Conservation (phyloP, 2,797 vertebrate genomes). For the Paratrypauchen microcephalus region DNA sequence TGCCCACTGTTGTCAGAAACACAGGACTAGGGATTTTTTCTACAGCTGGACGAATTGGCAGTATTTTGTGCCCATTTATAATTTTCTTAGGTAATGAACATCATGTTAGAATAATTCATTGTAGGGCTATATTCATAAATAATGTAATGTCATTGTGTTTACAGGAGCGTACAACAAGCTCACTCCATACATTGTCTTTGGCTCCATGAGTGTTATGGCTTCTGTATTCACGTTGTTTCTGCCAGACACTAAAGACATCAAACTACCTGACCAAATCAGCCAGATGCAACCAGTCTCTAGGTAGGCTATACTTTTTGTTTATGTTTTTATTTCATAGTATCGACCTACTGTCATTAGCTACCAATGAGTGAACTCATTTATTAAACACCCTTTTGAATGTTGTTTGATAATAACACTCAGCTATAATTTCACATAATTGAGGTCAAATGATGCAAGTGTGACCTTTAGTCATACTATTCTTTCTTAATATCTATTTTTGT, state of each 20-base stretch:
- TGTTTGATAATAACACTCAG: too few relatives aligned
- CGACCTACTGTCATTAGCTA: neutral
- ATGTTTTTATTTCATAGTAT: neutral
- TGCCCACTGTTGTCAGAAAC: constrained; percentile 82
- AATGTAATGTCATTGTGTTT: constrained; percentile 18
- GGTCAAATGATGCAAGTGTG: neutral
- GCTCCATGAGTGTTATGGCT: constrained; percentile 32
- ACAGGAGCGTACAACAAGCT: constrained; percentile 40
- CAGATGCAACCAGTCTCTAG: constrained; percentile 38
- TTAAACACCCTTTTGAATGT: neutral
- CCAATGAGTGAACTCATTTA: neutral
- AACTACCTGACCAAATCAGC: constrained; percentile 49
- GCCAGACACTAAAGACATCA: constrained; percentile 50
- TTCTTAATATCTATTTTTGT: neutral
- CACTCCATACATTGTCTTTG: constrained; percentile 51
- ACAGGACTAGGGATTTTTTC: constrained; percentile 82
- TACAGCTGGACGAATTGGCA: constrained; percentile 78
- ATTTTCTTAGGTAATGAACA: constrained; percentile 79
- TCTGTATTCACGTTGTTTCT: constrained; percentile 35
- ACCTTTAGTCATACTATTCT: neutral
- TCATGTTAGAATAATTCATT: neutral
- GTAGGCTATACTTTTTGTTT: constrained; percentile 13
- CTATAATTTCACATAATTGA: neutral
- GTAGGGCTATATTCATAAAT: neutral
- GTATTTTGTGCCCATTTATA: constrained; percentile 82